phyloP scores from a whole-genome alignment of 2,888 invertebrate genomes.

The Phlogophora meticulosa region DNA sequence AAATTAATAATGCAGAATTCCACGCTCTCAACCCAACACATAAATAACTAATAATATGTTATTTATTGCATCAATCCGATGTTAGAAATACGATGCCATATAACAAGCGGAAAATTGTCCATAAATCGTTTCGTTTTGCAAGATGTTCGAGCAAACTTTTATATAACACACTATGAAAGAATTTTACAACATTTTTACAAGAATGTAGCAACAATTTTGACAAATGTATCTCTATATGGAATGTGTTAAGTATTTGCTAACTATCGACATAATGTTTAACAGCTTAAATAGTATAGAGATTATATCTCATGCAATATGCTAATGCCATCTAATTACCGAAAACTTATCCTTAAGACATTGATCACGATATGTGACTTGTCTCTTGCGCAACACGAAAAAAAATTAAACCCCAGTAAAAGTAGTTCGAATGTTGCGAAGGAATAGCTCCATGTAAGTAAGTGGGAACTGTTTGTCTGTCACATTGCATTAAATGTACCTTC shows the following conservation, averaged over 20 bases:
- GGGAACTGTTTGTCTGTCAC: constrained; percentile 51
- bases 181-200: constrained; percentile 50
- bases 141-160: constrained; percentile 31
- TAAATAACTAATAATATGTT: constrained; percentile 40
- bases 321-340: constrained; percentile 88
- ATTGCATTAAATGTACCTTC: neutral
- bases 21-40: constrained; percentile 18
- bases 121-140: constrained; percentile 49
- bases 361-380: constrained; percentile 84
- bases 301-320: constrained; percentile 80
- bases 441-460: constrained; percentile 63
- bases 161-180: constrained; percentile 44
- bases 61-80: constrained; percentile 42
- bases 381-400: constrained; percentile 77
- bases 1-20: constrained; percentile 33
- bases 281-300: constrained; percentile 60
- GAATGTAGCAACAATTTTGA: constrained; percentile 59
- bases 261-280: constrained; percentile 56
- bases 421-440: constrained; percentile 74
- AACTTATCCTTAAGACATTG: constrained; percentile 86
- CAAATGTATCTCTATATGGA: constrained; percentile 51
- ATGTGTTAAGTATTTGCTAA: constrained; percentile 60
- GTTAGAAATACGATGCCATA: constrained; percentile 36
- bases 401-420: constrained; percentile 78
- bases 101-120: constrained; percentile 47